A percentile compares a stretch with the other conserved stretches of the same genome.
Conservation (phyloP, 2,113 vertebrate species). For the Odocoileus hemionus region DNA sequence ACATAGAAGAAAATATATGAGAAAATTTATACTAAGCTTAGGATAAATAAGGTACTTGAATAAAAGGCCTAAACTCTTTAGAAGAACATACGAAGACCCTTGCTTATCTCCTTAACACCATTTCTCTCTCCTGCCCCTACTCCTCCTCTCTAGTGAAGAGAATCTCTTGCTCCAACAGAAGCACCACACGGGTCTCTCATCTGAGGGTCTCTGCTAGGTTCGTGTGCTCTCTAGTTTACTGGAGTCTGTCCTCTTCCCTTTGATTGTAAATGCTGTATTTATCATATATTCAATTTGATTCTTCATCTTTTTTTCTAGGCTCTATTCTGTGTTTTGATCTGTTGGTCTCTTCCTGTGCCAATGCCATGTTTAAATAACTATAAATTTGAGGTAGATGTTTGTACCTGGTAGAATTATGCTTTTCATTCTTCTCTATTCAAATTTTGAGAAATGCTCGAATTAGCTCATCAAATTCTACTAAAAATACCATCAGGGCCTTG, state of each 20-base stretch:
- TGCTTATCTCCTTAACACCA: not conserved
- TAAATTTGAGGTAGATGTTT: not conserved
- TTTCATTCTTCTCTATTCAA: slow-evolving; percentile 8
- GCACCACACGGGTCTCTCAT: not conserved
- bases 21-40: not conserved
- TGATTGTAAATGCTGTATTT: not conserved
- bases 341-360: not conserved
- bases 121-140: not conserved
- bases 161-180: not conserved
- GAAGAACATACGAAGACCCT: not conserved
- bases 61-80: not conserved
- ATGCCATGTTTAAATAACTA: not conserved
- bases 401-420: not conserved
- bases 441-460: slow-evolving; percentile 16
- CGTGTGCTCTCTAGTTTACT: not conserved
- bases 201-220: not conserved
- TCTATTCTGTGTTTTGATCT: not conserved
- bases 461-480: slow-evolving; percentile 31
- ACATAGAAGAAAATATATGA: not conserved
- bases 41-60: not conserved
- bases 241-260: not conserved
- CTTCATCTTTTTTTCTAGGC: not conserved
- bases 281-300: not conserved
- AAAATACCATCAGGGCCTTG: not conserved
- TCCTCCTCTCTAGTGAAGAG: not conserved